These are phyloP conservation scores for Pseudocheirus occidentalis DNA, from an alignment of 2,797 vertebrate species.

Conservation along the genomic window DNA sequence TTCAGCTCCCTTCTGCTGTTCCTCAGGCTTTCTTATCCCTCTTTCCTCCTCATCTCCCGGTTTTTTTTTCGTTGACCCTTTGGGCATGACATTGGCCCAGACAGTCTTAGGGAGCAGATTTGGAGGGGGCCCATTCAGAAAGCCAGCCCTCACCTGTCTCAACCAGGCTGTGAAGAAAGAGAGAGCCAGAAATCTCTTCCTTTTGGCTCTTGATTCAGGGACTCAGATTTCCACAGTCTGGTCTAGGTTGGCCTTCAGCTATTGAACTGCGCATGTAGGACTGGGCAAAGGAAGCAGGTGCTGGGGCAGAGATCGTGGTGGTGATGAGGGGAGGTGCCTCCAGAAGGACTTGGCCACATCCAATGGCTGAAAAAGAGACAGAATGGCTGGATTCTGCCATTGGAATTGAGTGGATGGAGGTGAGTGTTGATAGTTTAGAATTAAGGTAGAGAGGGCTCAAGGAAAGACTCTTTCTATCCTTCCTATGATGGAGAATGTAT, in stretches of 20 bases:
- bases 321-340: background rate
- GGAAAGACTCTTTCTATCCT: background rate
- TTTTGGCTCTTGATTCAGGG: background rate
- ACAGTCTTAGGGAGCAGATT: background rate
- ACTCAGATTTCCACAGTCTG: background rate
- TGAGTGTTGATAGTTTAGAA: too few relatives aligned
- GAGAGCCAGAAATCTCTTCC: constrained; percentile 32
- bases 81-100: background rate
- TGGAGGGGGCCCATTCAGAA: background rate
- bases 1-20: background rate
- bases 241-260: background rate
- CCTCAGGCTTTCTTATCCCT: background rate
- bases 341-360: background rate
- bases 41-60: background rate
- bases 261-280: background rate
- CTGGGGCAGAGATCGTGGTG: background rate
- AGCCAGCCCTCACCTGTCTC: constrained; percentile 61
- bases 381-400: background rate
- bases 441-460: background rate
- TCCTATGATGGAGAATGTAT: background rate
- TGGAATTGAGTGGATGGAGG: background rate
- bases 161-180: constrained; percentile 34
- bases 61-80: background rate
- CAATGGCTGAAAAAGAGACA: background rate
- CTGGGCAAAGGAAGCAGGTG: background rate